Evolutionary conservation across 2,888 invertebrate genomes (phyloP), one percentile per base, ranked within the genome.

Genomic region (Nezara viridula): DNA sequence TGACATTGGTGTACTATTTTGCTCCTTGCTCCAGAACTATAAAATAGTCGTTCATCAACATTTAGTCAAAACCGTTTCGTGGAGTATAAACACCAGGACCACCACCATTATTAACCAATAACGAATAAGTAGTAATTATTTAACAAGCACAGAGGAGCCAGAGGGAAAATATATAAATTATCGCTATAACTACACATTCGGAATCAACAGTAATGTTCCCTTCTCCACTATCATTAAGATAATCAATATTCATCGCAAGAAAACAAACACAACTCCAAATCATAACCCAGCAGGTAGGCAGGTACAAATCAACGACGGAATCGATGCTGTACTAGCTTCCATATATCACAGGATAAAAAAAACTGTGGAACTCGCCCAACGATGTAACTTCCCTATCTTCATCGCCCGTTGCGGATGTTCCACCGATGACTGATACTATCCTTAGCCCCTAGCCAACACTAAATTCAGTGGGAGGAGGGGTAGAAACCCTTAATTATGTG

Each of bases 401-500:
- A 73, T 81, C 81, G 44, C 24, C 40, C 44, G 21, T 81, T 44
- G 81, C 44, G 81, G 81, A 81, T 44, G 44, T 81, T 40, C 5
- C 44, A 81, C 5, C 81, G n/a, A n/a, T 40, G 81, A 47, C 81
- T 40, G 81, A 47, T 81, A 44, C n/a, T 37, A 47, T 81, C 44
- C 81, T 44, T 81, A 44, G 81, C 81, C 44, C 44, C 44, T 40
- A 81, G 81, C 81, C 81, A 81, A 40, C 81, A 81, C 81, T 81
- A 81, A 81, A 81, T 81, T n/a, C 44, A 44, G 81, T 44, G 19
- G n/a, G n/a, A n/a, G n/a, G n/a, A n/a, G n/a, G n/a, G 81, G 81
- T 44, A 47, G 24, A 24, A 81, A 81, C 81, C 81, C 81, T 81
- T 81, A 81, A 81, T 81, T 81, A 81, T 81, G 81, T 44, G 81